Evolutionary conservation across 1,140 invertebrate genomes (phyloP), one percentile per base, ranked within the genome.

Genomic region (Semibalanus balanoides): DNA sequence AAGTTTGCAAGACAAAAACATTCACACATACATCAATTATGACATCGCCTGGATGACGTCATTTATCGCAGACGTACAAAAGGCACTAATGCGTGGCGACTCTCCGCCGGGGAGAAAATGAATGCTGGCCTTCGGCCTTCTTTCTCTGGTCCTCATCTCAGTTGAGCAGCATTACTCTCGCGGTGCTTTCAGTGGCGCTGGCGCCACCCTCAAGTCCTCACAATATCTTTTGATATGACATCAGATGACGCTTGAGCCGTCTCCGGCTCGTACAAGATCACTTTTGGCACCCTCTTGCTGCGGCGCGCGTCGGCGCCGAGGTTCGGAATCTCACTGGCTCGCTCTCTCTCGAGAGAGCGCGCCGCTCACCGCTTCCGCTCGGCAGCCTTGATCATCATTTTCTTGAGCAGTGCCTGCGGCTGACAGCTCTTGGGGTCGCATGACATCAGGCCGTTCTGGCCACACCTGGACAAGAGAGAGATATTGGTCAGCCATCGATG

Each of bases 331-430:
- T 7, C 35, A 40, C 35, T 5, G 35, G 35, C 5, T 40, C 5
- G 5, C 5, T 40, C 14, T 64, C 51, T 93, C 78, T 97, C 96
- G 76, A 96, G 96, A 79, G 95, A 98, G 87, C 98, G 96, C 87
- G 93, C 97, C 78, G 98, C 96, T 95, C 95, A 98, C 86, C 93
- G 93, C 82, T 96, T 96, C 80, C 85, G 86, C 74, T 90, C 89
- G 76, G 90, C 91, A 74, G 87, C 87, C 85, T 90, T 92, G 91
- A 92, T 86, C 88, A 90, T 86, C 89, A 95, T 93, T 86, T 93
- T 92, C 82, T 91, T 87, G 78, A 96, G 84, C 88, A 94, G 92
- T 74, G 93, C 92, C 82, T 94, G 91, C 40, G 93, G 93, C 79
- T 89, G 90, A 83, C 94, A 96, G 76, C 90, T 87, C 83, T 90